Conservation (phyloP, 2,888 invertebrate genomes). For the Drosophila stalkeri region DNA sequence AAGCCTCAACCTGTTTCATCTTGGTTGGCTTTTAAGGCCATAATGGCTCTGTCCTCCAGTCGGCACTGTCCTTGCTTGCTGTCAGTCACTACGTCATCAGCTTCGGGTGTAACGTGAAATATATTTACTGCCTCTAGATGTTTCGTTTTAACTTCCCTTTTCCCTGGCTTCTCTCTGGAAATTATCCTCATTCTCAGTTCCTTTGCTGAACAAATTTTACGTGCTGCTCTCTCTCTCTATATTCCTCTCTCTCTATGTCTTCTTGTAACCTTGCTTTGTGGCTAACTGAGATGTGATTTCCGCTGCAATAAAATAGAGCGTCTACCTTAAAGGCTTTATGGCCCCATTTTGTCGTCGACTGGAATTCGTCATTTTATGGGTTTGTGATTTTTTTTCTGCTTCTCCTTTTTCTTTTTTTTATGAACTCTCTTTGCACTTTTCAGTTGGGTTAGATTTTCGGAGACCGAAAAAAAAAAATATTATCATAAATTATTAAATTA, state of each 20-base stretch:
- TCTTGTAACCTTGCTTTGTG: conserved; percentile 16
- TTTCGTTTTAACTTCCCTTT: neutral
- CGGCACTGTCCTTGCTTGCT: conserved; percentile 25
- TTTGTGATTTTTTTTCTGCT: conserved; percentile 33
- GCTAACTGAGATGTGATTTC: conserved; percentile 69
- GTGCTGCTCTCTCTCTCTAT: conserved; percentile 38
- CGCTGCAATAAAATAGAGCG: conserved; percentile 72
- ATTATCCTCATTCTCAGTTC: conserved; percentile 47
- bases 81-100: conserved; percentile 60
- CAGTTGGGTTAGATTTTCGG: conserved; percentile 14
- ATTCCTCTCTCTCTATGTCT: neutral
- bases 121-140: conserved; percentile 63
- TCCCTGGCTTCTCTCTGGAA: conserved; percentile 23
- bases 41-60: conserved; percentile 35
- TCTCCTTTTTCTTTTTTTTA: conserved; percentile 48
- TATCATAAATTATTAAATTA: conserved; percentile 75
- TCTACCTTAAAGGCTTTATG: conserved; percentile 78
- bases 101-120: conserved; percentile 54
- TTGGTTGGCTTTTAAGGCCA: conserved; percentile 49
- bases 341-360: conserved; percentile 48
- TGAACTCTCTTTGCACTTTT: conserved; percentile 38
- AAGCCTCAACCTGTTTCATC: conserved; percentile 53
- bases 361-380: conserved; percentile 73
- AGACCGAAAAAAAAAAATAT: conserved; percentile 47
- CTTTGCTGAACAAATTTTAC: conserved; percentile 67